These are phyloP conservation scores for Corydoras maculifer DNA, from an alignment of 2,113 vertebrate species.

Conservation along the genomic window DNA sequence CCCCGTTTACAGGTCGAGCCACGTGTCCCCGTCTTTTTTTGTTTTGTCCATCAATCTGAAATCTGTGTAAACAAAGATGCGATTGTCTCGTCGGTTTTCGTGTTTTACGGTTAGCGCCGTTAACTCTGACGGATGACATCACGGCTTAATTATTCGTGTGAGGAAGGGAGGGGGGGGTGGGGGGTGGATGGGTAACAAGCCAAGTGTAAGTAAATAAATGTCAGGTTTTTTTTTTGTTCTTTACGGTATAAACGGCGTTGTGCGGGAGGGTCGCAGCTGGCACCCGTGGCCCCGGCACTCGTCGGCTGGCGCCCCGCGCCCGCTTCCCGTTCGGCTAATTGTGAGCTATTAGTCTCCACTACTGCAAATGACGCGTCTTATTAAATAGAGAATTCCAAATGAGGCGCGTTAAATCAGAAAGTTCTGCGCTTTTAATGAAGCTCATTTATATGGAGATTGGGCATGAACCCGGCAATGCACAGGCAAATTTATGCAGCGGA, in stretches of 20 bases:
- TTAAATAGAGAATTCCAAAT: conserved; percentile 76
- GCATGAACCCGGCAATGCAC: conserved; percentile 64
- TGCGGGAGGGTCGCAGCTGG: conserved; percentile 5
- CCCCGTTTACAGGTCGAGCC: too few species aligned
- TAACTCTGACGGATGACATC: too few species aligned
- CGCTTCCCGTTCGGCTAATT: conserved; percentile 56
- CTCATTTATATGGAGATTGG: conserved; percentile 77
- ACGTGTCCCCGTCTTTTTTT: too few species aligned
- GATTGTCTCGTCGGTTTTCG: too few species aligned
- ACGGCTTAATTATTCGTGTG: too few species aligned
- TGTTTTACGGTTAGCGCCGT: too few species aligned
- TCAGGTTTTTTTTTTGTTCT: background rate
- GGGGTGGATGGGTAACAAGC: too few species aligned
- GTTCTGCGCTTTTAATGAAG: conserved; percentile 71
- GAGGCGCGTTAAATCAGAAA: conserved; percentile 71
- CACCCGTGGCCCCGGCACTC: conserved; percentile 25
- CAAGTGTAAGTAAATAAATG: too few species aligned
- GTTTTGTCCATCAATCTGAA: too few species aligned
- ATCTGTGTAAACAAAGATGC: too few species aligned
- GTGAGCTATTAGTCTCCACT: conserved; percentile 68
- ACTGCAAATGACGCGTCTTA: conserved; percentile 71
- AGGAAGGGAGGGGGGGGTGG: too few species aligned
- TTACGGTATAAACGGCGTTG: background rate
- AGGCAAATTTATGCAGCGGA: conserved; percentile 54
- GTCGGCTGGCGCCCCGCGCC: conserved; percentile 8